These are phyloP conservation scores for Trogon surrucura DNA, from an alignment of 2,113 vertebrate genomes.

Conservation along the genomic window DNA sequence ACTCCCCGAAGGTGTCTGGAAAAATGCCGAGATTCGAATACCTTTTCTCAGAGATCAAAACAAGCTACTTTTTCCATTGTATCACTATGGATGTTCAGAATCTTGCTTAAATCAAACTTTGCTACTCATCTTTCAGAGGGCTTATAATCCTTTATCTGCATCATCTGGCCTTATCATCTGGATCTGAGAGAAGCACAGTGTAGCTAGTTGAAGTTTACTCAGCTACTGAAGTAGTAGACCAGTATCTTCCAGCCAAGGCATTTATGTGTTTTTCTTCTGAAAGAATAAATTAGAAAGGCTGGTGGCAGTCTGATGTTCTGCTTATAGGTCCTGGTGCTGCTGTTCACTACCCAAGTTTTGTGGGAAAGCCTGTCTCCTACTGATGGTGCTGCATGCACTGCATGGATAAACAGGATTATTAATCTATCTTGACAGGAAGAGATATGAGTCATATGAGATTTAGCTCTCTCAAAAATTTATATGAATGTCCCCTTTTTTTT, in stretches of 20 bases:
- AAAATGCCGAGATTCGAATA: not conserved
- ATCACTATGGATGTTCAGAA: not conserved
- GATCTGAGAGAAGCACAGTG: not conserved
- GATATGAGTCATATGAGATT: not conserved
- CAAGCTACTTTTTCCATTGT: not conserved
- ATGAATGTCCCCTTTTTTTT: not conserved
- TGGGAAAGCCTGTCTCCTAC: not conserved
- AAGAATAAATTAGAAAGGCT: not conserved
- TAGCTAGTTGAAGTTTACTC: not conserved
- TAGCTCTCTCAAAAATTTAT: constrained; percentile 4
- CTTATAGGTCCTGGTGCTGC: not conserved
- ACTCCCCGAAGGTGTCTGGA: not conserved
- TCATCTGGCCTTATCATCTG: not conserved
- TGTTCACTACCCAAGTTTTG: not conserved
- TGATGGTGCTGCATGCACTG: not conserved
- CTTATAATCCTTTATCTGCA: not conserved
- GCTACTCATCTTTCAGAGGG: not conserved
- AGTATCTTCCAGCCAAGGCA: not conserved
- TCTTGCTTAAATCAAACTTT: not conserved
- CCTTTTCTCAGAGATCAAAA: not conserved
- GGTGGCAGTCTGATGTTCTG: not conserved
- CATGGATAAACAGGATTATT: not conserved
- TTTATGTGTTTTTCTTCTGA: not conserved
- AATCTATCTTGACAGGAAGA: not conserved
- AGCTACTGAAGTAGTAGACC: not conserved